A percentile compares a stretch with the other conserved stretches of the same genome.
Evolutionary conservation across 2,888 invertebrate genomes (phyloP).

Genomic region (Eupithecia dodoneata): DNA sequence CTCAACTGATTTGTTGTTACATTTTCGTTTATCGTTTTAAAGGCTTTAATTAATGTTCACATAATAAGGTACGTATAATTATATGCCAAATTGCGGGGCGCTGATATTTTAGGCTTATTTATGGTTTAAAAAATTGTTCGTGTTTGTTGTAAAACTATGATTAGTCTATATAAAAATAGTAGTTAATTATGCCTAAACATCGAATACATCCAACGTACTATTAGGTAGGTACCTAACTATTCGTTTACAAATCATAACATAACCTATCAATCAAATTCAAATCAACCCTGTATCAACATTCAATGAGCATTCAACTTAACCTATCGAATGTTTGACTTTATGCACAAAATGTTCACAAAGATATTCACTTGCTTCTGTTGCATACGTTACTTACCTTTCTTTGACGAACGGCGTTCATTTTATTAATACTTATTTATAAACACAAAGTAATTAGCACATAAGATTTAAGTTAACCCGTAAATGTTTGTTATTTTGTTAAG

Average conservation of each 20-base stretch:
- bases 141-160: not conserved
- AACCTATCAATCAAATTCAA: too few relatives aligned
- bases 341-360: not conserved
- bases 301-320: not conserved
- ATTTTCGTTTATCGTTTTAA: not conserved
- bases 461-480: not conserved
- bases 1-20: not conserved
- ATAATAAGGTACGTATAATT: not conserved
- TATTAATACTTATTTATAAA: not conserved
- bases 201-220: too few relatives aligned
- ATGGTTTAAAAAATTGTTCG: not conserved
- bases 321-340: not conserved
- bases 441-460: not conserved
- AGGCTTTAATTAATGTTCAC: not conserved
- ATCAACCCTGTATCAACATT: not conserved
- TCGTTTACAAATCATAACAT: too few relatives aligned
- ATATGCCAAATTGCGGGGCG: not conserved
- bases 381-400: slow-evolving; percentile 61
- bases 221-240: too few relatives aligned
- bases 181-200: too few relatives aligned
- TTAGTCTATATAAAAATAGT: too few relatives aligned
- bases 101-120: not conserved
- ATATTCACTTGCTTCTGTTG: not conserved
- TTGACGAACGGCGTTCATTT: slow-evolving; percentile 49
- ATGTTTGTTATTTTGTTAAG: not conserved